Evolutionary conservation across 2,888 invertebrate species (phyloP).

Genomic region (Euzetes globulus): DNA sequence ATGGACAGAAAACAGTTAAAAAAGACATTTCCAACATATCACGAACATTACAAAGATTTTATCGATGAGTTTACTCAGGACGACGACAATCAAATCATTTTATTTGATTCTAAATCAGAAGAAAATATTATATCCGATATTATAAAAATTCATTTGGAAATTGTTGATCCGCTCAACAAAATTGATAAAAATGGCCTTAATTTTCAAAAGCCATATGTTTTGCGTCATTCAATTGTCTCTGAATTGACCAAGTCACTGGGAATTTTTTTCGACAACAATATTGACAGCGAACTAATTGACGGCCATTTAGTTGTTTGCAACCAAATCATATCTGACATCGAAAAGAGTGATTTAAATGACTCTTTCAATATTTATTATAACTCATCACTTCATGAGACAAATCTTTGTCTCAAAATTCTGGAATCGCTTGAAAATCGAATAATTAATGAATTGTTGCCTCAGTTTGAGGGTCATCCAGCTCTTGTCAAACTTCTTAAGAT

Average conservation of each 20-base stretch:
- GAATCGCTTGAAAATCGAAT: constrained; percentile 58
- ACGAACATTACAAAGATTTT: constrained; percentile 47
- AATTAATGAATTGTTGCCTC: constrained; percentile 56
- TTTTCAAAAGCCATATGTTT: constrained; percentile 21
- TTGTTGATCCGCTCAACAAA: background rate
- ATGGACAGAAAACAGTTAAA: constrained; percentile 46
- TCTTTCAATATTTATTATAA: constrained; percentile 70
- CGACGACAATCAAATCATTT: background rate
- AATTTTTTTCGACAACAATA: constrained; percentile 15
- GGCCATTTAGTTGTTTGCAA: constrained; percentile 44
- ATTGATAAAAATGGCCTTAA: background rate
- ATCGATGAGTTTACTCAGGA: constrained; percentile 40
- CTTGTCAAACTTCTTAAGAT: constrained; percentile 52
- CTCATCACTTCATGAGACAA: constrained; percentile 68
- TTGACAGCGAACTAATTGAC: constrained; percentile 43
- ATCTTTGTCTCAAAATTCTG: constrained; percentile 63
- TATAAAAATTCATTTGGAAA: constrained; percentile 24
- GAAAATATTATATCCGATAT: constrained; percentile 17
- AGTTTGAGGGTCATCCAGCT: constrained; percentile 87
- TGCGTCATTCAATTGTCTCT: constrained; percentile 26
- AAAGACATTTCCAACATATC: constrained; percentile 48
- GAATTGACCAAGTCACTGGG: constrained; percentile 22
- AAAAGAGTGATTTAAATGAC: background rate
- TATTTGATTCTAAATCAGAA: background rate
- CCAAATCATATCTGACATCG: background rate